Percentiles rank a stretch among this genome's conserved stretches.
Conservation (phyloP, 2,113 vertebrate genomes). For the Syrrhaptes paradoxus region DNA sequence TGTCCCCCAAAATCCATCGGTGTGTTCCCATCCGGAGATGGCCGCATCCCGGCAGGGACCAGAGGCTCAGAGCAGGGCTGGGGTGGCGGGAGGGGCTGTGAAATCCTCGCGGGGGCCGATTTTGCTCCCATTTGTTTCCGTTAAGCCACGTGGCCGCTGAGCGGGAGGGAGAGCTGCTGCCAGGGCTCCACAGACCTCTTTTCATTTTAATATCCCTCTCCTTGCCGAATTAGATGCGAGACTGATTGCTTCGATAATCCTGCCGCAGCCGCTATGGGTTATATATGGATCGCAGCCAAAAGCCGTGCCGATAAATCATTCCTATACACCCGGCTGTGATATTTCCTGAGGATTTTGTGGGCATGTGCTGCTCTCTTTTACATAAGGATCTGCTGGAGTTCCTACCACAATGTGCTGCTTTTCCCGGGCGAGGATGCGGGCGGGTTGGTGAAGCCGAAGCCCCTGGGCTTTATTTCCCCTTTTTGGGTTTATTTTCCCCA, state of each 20-base stretch:
- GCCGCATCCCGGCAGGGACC: neutral
- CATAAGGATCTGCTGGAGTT: conserved; percentile 57
- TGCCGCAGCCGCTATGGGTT: conserved; percentile 31
- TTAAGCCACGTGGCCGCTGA: neutral
- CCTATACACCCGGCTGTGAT: conserved; percentile 42
- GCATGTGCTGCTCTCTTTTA: conserved; percentile 50
- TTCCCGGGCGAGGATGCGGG: neutral
- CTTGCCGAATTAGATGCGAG: conserved; percentile 52
- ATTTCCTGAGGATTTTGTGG: conserved; percentile 56
- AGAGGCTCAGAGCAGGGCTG: neutral
- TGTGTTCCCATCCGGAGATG: fast-evolving
- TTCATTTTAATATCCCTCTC: conserved; percentile 59
- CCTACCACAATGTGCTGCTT: neutral
- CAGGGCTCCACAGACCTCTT: conserved; percentile 40
- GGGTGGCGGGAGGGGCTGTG: neutral
- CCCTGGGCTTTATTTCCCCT: neutral
- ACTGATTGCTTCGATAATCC: conserved; percentile 61
- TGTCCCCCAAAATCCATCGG: fast-evolving
- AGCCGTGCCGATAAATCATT: conserved; percentile 50
- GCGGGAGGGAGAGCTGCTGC: neutral
- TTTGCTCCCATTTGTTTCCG: neutral
- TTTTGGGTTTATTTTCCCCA: neutral
- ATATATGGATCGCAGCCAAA: conserved; percentile 37
- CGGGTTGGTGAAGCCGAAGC: neutral
- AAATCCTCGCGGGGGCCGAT: neutral